Evolutionary conservation across 2,797 vertebrate species (phyloP).

Genomic region (Cirrhinus mrigala): DNA sequence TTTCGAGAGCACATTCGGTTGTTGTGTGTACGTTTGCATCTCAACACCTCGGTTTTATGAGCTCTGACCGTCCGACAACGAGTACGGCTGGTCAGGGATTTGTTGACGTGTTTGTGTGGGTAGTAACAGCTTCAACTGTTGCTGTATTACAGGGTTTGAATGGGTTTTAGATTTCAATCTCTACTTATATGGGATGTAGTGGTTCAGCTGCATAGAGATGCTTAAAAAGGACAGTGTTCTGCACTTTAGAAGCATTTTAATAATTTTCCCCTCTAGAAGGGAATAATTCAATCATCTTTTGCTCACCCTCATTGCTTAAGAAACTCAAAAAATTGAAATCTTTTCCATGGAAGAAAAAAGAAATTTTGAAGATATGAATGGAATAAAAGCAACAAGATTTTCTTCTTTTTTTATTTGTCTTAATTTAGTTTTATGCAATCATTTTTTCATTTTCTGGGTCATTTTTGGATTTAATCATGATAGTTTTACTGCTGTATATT

Average conservation of each 20-base stretch:
- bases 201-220: not conserved
- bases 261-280: not conserved
- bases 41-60: not conserved
- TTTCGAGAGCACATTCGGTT: conserved; percentile 14
- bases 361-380: not conserved
- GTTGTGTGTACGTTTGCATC: not conserved
- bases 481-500: not conserved
- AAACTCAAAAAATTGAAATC: too few relatives aligned
- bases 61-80: not conserved
- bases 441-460: not conserved
- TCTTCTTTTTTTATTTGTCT: not conserved
- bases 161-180: not conserved
- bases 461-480: not conserved
- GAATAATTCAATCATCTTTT: not conserved
- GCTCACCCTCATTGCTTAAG: not conserved
- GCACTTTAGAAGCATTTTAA: not conserved
- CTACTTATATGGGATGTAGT: not conserved
- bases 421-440: not conserved
- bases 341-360: too few relatives aligned
- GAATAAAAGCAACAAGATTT: not conserved
- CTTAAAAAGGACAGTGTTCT: not conserved
- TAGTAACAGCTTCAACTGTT: conserved; percentile 1
- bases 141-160: not conserved
- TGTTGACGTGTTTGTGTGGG: not conserved
- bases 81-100: not conserved